Evolutionary conservation across 2,888 invertebrate genomes (phyloP).

Genomic region (Drosophila monieri): DNA sequence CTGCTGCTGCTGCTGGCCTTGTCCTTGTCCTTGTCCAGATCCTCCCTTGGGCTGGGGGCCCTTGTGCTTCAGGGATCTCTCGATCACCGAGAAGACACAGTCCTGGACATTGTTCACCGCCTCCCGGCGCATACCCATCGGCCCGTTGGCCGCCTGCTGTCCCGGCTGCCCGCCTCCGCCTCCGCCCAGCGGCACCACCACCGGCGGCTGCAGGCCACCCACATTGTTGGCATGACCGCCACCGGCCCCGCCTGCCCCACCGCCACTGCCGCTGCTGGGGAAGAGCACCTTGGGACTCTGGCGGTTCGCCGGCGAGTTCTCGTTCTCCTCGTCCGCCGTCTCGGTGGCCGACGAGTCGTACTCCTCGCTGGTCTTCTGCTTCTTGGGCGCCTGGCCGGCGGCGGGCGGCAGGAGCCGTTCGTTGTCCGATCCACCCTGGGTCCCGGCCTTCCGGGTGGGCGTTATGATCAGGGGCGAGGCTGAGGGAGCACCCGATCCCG

Average conservation of each 20-base stretch:
- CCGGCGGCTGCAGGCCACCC: constrained; percentile 64
- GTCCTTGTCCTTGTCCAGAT: not conserved
- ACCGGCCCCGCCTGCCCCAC: not conserved
- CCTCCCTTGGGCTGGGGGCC: constrained; percentile 83
- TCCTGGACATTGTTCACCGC: constrained; percentile 89
- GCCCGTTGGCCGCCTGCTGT: constrained; percentile 46
- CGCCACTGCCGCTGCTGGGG: constrained; percentile 15
- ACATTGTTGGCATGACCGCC: constrained; percentile 51
- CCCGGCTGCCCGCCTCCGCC: constrained; percentile 10
- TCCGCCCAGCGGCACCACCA: constrained; percentile 27
- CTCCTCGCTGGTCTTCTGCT: constrained; percentile 86
- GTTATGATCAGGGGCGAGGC: constrained; percentile 63
- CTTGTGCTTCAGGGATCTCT: constrained; percentile 89
- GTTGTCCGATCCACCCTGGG: constrained; percentile 62
- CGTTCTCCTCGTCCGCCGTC: constrained; percentile 94
- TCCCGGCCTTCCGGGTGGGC: constrained; percentile 53
- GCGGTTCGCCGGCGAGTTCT: constrained; percentile 86
- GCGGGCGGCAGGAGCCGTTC: constrained; percentile 83
- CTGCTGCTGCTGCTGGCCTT: constrained; percentile 28
- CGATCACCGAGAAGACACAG: constrained; percentile 92
- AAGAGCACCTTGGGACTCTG: constrained; percentile 84
- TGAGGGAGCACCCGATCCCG: not conserved
- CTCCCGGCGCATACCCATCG: constrained; percentile 73
- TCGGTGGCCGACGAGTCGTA: constrained; percentile 91
- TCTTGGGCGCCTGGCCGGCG: constrained; percentile 83